phyloP scores from a whole-genome alignment of 2,797 vertebrate species.

The Buphagus erythrorhynchus region DNA sequence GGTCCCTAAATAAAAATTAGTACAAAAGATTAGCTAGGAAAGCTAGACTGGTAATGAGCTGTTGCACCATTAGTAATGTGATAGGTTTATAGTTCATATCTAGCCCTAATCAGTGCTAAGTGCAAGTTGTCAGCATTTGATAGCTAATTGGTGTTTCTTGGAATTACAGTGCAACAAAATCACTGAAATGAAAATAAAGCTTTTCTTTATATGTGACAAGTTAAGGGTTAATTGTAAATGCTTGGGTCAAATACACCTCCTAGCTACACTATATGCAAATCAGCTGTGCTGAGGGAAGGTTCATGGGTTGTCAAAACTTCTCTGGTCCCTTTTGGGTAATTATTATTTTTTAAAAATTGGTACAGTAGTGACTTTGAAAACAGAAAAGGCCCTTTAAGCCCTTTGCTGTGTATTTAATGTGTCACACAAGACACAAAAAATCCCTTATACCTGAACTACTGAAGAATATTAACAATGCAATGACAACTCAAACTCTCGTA shows the following conservation, averaged over 20 bases:
- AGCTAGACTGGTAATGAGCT: slow-evolving; percentile 47
- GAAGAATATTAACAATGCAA: neutral
- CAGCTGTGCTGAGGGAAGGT: neutral
- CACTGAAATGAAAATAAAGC: neutral
- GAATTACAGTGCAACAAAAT: slow-evolving; percentile 1
- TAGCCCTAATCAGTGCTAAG: slow-evolving; percentile 45
- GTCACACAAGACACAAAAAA: neutral
- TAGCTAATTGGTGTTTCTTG: slow-evolving; percentile 42
- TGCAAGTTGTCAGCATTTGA: slow-evolving; percentile 1
- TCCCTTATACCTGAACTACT: neutral
- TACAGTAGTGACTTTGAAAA: neutral
- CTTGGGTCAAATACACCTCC: neutral
- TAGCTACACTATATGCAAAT: neutral
- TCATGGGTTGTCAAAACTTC: neutral
- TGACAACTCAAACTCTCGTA: neutral
- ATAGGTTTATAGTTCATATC: slow-evolving; percentile 35
- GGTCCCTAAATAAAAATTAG: slow-evolving; percentile 59
- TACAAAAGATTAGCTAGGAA: slow-evolving; percentile 15
- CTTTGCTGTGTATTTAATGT: neutral
- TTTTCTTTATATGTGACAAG: neutral
- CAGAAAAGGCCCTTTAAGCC: neutral
- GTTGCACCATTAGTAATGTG: slow-evolving; percentile 6
- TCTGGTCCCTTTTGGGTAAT: neutral
- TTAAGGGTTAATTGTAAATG: slow-evolving; percentile 15
- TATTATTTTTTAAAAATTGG: neutral